A percentile compares a stretch with the other conserved stretches of the same genome.
Evolutionary conservation across 2,797 vertebrate genomes (phyloP).

Genomic region (Odontamblyopus lacepedii): DNA sequence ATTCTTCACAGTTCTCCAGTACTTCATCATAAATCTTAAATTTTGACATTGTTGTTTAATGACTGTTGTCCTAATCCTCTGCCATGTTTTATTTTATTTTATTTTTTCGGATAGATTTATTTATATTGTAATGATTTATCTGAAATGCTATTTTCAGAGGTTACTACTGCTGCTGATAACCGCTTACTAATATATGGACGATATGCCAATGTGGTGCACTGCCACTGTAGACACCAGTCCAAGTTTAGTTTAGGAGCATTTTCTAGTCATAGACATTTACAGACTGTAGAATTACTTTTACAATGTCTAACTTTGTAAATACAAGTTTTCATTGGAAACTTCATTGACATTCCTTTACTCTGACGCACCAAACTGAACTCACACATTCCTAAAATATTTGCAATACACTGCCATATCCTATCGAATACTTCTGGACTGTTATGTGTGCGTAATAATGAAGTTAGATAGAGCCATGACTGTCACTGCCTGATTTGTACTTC

Average conservation of each 20-base stretch:
- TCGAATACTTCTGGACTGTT: conserved; percentile 14
- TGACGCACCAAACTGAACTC: conserved; percentile 19
- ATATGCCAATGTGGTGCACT: conserved; percentile 43
- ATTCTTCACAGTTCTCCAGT: neutral
- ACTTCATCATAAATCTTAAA: neutral
- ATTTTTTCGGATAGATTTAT: neutral
- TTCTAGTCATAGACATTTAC: conserved; percentile 27
- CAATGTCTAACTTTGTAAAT: conserved; percentile 13
- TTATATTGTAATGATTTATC: conserved; percentile 2
- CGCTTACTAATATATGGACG: conserved; percentile 20
- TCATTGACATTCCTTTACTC: conserved; percentile 20
- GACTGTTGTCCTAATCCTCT: conserved; percentile 1
- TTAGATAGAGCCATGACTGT: neutral
- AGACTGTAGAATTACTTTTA: conserved; percentile 5
- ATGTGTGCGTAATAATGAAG: conserved; percentile 8
- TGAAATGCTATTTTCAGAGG: conserved; percentile 10
- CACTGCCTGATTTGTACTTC: conserved; percentile 2
- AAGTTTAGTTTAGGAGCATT: conserved; percentile 18
- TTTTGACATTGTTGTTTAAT: neutral
- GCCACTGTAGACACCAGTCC: conserved; percentile 28
- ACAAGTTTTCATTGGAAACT: conserved; percentile 1
- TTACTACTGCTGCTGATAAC: conserved; percentile 22
- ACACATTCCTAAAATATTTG: conserved; percentile 22
- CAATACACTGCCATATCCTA: conserved; percentile 3
- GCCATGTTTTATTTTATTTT: neutral